These are phyloP conservation scores for Zonotrichia leucophrys DNA, from an alignment of 2,113 vertebrate species.

Conservation along the genomic window DNA sequence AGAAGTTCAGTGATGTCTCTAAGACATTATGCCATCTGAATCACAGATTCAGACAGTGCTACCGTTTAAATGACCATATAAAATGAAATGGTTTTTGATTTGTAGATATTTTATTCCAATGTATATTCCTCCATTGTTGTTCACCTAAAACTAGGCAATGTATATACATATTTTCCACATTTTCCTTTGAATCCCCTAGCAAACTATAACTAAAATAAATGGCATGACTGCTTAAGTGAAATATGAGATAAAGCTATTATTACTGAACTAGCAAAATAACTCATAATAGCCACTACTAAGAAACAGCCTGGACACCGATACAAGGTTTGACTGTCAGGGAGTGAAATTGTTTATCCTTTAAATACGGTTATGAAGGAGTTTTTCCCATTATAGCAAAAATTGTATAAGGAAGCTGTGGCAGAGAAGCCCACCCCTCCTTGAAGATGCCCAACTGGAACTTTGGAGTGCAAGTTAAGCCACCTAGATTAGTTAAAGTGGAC, in stretches of 20 bases:
- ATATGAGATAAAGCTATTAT: background rate
- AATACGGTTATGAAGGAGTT: background rate
- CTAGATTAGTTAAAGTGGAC: background rate
- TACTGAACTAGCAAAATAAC: background rate
- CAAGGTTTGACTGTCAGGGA: background rate
- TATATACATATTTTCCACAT: background rate
- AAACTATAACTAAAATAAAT: constrained; percentile 58
- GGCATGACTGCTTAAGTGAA: background rate
- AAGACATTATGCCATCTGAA: constrained; percentile 66
- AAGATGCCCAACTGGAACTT: background rate
- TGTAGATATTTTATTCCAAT: constrained; percentile 60
- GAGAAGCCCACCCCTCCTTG: background rate
- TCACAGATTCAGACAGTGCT: constrained; percentile 65
- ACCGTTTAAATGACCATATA: constrained; percentile 53
- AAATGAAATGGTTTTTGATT: constrained; percentile 69
- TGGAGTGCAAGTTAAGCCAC: background rate
- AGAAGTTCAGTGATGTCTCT: constrained; percentile 66
- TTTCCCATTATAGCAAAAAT: background rate
- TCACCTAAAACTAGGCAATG: constrained; percentile 52
- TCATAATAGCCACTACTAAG: background rate
- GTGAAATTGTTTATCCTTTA: background rate
- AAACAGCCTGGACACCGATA: background rate
- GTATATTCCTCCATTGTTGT: constrained; percentile 47
- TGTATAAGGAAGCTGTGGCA: background rate
- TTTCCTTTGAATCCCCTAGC: constrained; percentile 19